Evolutionary conservation across 2,888 invertebrate species (phyloP).

Genomic region (Melolontha melolontha): DNA sequence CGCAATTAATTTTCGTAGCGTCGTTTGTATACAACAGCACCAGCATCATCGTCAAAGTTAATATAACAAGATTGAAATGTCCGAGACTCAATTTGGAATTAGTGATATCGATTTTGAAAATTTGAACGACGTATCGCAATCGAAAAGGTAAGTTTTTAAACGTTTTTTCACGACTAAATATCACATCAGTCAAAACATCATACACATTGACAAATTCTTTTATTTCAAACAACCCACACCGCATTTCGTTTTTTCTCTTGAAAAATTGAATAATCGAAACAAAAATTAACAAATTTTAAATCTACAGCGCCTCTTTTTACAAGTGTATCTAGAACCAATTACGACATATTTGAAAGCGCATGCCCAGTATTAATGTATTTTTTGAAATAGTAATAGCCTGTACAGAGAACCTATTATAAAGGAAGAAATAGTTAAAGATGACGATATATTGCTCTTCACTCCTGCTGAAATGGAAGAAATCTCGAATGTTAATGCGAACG

Average conservation of each 20-base stretch:
- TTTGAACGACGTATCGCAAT: constrained; percentile 29
- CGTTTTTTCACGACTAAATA: constrained; percentile 4
- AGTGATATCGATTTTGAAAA: constrained; percentile 46
- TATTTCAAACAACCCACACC: constrained; percentile 39
- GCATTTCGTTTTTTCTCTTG: constrained; percentile 9
- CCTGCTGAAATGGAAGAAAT: constrained; percentile 51
- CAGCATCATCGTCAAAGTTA: neutral
- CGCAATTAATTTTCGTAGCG: constrained; percentile 41
- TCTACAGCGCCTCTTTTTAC: constrained; percentile 4
- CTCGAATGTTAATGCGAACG: constrained; percentile 32
- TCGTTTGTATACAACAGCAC: neutral
- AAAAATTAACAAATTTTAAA: constrained; percentile 6
- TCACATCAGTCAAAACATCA: neutral
- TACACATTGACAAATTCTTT: constrained; percentile 39
- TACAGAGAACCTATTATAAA: constrained; percentile 49
- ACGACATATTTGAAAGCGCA: too few species aligned
- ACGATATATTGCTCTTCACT: constrained; percentile 56
- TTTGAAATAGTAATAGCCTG: constrained; percentile 28
- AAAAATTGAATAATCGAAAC: constrained; percentile 39
- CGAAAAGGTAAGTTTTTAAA: constrained; percentile 41
- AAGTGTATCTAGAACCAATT: neutral
- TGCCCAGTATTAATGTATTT: neutral
- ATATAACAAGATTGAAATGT: constrained; percentile 36
- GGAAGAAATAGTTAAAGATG: constrained; percentile 56
- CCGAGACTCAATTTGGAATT: constrained; percentile 46